phyloP scores from a whole-genome alignment of 2,113 vertebrate genomes.

The Paralichthys olivaceus region DNA sequence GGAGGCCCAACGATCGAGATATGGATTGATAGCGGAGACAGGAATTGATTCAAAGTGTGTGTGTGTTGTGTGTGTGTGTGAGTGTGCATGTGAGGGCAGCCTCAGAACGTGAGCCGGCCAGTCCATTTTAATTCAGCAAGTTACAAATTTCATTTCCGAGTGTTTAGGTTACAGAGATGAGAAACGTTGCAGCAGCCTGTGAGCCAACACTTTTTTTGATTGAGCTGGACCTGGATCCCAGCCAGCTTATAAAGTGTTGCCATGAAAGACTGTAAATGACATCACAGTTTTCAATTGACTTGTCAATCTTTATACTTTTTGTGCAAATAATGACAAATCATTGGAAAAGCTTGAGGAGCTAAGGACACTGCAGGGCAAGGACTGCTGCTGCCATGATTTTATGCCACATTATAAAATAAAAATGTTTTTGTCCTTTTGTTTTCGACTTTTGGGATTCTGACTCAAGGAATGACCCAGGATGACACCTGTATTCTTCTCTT shows the following conservation, averaged over 20 bases:
- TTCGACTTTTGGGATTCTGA: neutral
- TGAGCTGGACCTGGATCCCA: constrained; percentile 39
- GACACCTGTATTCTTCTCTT: neutral
- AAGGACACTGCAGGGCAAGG: constrained; percentile 13
- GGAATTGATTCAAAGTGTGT: constrained; percentile 78
- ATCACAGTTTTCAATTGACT: constrained; percentile 54
- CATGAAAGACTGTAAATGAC: constrained; percentile 58
- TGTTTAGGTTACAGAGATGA: constrained; percentile 54
- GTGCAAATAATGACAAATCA: constrained; percentile 19
- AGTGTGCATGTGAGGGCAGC: constrained; percentile 43
- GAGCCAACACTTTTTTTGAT: constrained; percentile 43
- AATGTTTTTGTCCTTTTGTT: neutral
- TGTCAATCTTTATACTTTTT: constrained; percentile 23
- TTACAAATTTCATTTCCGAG: constrained; percentile 76
- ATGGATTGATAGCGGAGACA: constrained; percentile 87
- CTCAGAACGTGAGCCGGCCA: constrained; percentile 62
- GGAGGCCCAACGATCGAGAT: constrained; percentile 73
- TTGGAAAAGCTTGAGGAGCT: neutral
- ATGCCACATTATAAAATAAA: neutral
- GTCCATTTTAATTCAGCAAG: constrained; percentile 78
- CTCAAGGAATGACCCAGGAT: neutral
- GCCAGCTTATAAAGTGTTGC: constrained; percentile 56
- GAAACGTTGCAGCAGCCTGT: constrained; percentile 37
- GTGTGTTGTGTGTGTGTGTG: constrained; percentile 42
- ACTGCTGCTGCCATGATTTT: neutral